Percentiles rank a stretch among this genome's conserved stretches.
Evolutionary conservation across 2,797 vertebrate genomes (phyloP).

Genomic region (Psittacula echo): DNA sequence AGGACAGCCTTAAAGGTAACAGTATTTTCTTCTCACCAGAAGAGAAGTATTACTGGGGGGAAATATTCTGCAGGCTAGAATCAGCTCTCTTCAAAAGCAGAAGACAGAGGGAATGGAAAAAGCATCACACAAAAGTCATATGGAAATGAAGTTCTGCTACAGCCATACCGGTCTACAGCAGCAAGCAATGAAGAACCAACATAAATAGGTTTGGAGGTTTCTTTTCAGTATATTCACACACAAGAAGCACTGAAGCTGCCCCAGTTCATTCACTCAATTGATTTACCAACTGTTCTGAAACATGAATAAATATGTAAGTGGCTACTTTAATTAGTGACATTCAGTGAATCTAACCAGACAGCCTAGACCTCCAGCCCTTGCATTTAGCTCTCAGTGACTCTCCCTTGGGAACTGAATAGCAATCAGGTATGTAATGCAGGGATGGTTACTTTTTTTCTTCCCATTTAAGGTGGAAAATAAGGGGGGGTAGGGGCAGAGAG

Average conservation of each 20-base stretch:
- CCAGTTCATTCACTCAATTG: slow-evolving; percentile 43
- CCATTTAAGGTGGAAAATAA: slow-evolving; percentile 27
- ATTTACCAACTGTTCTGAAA: slow-evolving; percentile 54
- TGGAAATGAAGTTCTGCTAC: not conserved
- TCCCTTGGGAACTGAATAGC: slow-evolving; percentile 62
- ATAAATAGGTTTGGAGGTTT: not conserved
- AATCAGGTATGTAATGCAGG: slow-evolving; percentile 64
- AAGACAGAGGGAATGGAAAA: not conserved
- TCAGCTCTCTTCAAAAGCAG: not conserved
- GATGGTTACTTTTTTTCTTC: slow-evolving; percentile 8
- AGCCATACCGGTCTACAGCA: not conserved
- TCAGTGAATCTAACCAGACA: slow-evolving; percentile 41
- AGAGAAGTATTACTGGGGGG: not conserved
- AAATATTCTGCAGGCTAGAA: not conserved
- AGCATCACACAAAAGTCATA: not conserved
- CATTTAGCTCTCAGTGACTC: slow-evolving; percentile 41
- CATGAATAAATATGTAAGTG: slow-evolving; percentile 60
- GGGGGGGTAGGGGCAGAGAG: not conserved
- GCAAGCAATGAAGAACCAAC: not conserved
- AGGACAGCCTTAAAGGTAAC: not conserved
- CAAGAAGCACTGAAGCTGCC: not conserved
- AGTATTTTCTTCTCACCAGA: not conserved
- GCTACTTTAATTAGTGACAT: slow-evolving; percentile 65
- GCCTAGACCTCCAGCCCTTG: slow-evolving; percentile 19
- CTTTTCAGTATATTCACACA: not conserved